These are phyloP conservation scores for Anarhynchus alexandrinus DNA, from an alignment of 2,113 vertebrate genomes.

Conservation along the genomic window DNA sequence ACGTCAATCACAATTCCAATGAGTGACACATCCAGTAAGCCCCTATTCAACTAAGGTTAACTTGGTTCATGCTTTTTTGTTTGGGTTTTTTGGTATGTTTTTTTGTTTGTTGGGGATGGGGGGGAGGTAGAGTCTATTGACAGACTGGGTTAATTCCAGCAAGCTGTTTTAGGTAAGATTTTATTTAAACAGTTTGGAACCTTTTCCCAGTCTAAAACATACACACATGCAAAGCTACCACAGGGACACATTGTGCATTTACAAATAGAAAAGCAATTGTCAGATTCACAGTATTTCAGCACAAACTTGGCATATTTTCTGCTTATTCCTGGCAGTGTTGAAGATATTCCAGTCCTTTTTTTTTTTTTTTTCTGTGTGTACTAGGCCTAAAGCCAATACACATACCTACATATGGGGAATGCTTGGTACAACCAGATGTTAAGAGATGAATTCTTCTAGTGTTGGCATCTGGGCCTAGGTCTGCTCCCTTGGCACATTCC, in stretches of 20 bases:
- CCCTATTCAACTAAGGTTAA: neutral
- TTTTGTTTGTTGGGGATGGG: neutral
- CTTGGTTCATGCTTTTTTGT: neutral
- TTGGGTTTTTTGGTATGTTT: fast-evolving
- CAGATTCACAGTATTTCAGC: neutral
- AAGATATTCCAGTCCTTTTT: neutral
- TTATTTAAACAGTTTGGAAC: neutral
- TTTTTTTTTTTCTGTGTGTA: neutral
- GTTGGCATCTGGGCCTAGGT: conserved; percentile 36
- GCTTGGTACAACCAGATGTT: conserved; percentile 62
- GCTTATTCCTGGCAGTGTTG: neutral
- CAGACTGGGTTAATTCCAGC: neutral
- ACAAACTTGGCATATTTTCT: neutral
- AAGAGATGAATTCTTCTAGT: conserved; percentile 34
- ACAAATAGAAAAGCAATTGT: neutral
- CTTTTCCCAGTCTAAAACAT: neutral
- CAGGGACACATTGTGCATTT: neutral
- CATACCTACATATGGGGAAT: neutral
- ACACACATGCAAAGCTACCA: neutral
- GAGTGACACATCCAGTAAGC: neutral
- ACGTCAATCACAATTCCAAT: neutral
- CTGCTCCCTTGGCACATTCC: conserved; percentile 5
- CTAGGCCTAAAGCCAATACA: conserved; percentile 19
- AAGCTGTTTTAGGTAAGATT: neutral
- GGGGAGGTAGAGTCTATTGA: fast-evolving